Conservation (phyloP, 2,113 vertebrate genomes). For the Carassius gibelio region DNA sequence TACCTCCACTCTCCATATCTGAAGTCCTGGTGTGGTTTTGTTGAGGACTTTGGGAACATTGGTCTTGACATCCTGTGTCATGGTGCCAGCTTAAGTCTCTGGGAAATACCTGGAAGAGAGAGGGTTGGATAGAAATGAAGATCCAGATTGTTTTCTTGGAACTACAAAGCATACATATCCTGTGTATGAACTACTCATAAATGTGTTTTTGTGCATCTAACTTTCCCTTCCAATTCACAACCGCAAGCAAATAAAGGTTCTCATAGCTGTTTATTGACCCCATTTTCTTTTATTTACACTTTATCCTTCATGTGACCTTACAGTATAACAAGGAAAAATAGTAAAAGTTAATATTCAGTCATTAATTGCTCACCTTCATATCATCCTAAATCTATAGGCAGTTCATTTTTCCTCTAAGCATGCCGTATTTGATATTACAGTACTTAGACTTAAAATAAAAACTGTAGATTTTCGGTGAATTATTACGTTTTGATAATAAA, state of each 20-base stretch:
- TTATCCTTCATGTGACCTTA: neutral
- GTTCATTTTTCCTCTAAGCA: neutral
- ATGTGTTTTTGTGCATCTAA: neutral
- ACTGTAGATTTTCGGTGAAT: neutral
- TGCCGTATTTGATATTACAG: neutral
- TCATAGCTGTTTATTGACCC: neutral
- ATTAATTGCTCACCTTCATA: neutral
- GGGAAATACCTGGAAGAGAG: conserved; percentile 39
- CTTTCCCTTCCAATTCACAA: neutral
- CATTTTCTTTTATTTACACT: neutral
- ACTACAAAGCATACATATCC: neutral
- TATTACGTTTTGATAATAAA: neutral
- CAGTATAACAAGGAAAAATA: neutral
- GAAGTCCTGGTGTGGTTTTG: conserved; percentile 81
- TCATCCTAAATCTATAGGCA: neutral
- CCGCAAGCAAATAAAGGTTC: neutral
- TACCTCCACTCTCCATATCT: conserved; percentile 91
- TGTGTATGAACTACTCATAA: too few relatives aligned
- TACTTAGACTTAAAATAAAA: neutral
- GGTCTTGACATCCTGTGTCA: conserved; percentile 77
- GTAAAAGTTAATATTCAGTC: neutral
- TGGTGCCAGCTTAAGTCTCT: conserved; percentile 62
- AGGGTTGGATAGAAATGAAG: neutral
- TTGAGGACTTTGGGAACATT: conserved; percentile 79
- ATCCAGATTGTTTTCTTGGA: neutral